These are phyloP conservation scores for Copidosoma aretas DNA, from an alignment of 2,888 invertebrate genomes.

Conservation along the genomic window DNA sequence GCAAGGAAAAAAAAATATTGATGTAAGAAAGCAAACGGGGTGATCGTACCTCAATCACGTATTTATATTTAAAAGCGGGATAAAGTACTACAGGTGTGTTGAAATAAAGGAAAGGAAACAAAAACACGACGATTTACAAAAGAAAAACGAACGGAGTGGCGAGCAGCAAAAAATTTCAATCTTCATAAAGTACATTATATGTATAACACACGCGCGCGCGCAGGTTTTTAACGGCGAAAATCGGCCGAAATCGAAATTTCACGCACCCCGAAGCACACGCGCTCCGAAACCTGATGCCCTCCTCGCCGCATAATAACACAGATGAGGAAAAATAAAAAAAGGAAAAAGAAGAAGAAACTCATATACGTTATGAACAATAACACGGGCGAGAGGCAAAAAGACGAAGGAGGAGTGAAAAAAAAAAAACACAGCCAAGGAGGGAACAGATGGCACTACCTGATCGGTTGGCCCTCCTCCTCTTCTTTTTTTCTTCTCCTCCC, in stretches of 20 bases:
- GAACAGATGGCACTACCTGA: conserved; percentile 42
- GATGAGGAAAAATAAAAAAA: conserved; percentile 7
- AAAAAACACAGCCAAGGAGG: conserved; percentile 9
- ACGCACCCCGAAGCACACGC: conserved; percentile 3
- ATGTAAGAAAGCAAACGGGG: too few species aligned
- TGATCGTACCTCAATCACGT: too few species aligned
- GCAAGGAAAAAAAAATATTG: too few species aligned
- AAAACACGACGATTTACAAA: too few species aligned
- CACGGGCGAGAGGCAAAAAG: conserved; percentile 6
- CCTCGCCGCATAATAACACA: conserved; percentile 25
- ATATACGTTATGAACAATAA: conserved; percentile 35
- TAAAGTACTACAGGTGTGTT: too few species aligned
- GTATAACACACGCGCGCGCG: too few species aligned
- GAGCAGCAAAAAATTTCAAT: too few species aligned
- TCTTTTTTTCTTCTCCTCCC: not conserved
- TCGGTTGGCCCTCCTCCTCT: conserved; percentile 19
- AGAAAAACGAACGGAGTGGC: too few species aligned
- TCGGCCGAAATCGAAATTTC: conserved; percentile 23
- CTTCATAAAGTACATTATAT: too few species aligned
- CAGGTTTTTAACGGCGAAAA: too few species aligned
- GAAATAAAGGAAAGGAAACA: too few species aligned
- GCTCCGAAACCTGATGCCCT: conserved; percentile 27
- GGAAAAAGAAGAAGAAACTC: conserved; percentile 12
- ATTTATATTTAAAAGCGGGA: too few species aligned
- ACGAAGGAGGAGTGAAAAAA: not conserved